Evolutionary conservation across 2,888 invertebrate species (phyloP), one percentile per base, ranked within the genome.

Genomic region (Drosophila kuntzei): DNA sequence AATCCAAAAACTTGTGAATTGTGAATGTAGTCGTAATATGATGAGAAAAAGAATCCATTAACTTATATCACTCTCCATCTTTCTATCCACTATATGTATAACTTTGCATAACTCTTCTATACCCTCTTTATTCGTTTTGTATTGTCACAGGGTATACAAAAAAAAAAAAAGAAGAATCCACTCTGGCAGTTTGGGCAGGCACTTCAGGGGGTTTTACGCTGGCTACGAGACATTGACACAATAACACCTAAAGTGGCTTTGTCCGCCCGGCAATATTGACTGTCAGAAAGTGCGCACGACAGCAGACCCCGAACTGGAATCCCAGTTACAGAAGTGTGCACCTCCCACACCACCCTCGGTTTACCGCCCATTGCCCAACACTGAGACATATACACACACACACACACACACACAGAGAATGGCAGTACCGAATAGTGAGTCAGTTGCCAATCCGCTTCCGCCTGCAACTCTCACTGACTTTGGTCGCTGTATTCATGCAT

Each of bases 231-330:
- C 84, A 83, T 88, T 83, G 82, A 88, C 82, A 83, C 82, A 83
- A 83, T 83, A 83, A 83, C 82, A 83, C 82, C 82, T 89, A 83
- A 83, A 88, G 84, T 88, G 89, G 89, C 82, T 88, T 83, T 88
- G 82, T 83, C 82, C 79, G 80, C 77, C 78, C 74, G 57, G 80
- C 82, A 83, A 83, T 83, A 83, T 83, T 87, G 89, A 88, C 82
- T 83, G 89, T 80, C 84, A 89, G 80, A 83, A 83, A 83, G 87
- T 87, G 82, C 89, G 74, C 65, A 83, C 88, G 86, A 71, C 70
- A 79, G 86, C 86, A 76, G 68, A 68, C 67, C 77, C 70, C 65
- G 22, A 59, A 59, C 55, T 55, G 54, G 72, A 74, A 59, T 67
- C 54, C 68, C 79, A 66, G 78, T 55, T 54, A 49, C 44, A 61